These are phyloP conservation scores for Leptopilina myrica DNA, from an alignment of 2,888 invertebrate genomes.

Conservation along the genomic window DNA sequence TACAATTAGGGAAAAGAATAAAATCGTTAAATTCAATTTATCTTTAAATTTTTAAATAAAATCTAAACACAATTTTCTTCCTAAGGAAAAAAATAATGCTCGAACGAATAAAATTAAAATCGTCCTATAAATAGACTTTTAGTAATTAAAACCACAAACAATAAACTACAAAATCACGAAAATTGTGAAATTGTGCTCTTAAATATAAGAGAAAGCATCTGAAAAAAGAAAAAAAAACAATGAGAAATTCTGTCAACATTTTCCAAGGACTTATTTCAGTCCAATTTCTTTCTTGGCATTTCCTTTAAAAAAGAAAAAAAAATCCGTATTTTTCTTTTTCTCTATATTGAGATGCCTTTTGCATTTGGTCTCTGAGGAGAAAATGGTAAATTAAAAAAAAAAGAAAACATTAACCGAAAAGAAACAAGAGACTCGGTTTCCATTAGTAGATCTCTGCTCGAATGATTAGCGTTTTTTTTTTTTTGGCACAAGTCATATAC, in stretches of 20 bases:
- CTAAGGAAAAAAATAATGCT: no score
- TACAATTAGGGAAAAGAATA: no score
- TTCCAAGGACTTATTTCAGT: no score
- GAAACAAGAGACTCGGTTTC: constrained; percentile 61
- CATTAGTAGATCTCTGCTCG: constrained; percentile 70
- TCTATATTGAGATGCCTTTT: constrained; percentile 1
- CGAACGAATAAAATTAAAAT: no score
- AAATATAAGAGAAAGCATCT: neutral
- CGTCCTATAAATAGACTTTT: no score
- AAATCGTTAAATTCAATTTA: no score
- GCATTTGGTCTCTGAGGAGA: constrained; percentile 2
- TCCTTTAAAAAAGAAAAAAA: neutral
- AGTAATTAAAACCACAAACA: no score
- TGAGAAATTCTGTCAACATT: neutral
- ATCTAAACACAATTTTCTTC: no score
- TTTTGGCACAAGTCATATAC: constrained; percentile 57
- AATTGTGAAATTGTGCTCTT: neutral
- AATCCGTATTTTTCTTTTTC: neutral
- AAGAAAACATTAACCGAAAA: constrained; percentile 50
- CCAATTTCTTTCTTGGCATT: neutral
- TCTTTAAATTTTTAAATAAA: no score
- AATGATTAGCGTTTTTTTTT: constrained; percentile 66
- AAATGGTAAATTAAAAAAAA: neutral
- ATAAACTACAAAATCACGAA: no score
- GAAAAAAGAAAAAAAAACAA: neutral